These are phyloP conservation scores for Channa argus DNA, from an alignment of 2,113 vertebrate species.

Conservation along the genomic window DNA sequence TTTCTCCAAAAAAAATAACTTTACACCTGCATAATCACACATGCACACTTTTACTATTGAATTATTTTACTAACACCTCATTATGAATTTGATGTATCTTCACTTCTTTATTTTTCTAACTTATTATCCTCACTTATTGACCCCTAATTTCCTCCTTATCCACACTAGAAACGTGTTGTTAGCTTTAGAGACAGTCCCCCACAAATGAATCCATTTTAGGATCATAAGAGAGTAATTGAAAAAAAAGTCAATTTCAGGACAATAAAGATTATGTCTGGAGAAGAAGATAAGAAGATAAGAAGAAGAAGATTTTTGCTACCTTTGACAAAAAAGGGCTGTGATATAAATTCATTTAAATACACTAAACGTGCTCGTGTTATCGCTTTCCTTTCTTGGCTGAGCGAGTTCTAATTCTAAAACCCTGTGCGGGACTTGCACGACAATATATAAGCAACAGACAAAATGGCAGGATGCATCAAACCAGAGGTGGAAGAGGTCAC, in stretches of 20 bases:
- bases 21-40: background rate
- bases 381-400: background rate
- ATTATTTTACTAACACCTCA: too few relatives aligned
- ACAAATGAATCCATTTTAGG: background rate
- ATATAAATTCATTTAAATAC: background rate
- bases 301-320: too few relatives aligned
- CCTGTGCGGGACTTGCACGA: background rate
- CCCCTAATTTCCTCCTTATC: slow-evolving; percentile 9
- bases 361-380: background rate
- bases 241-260: background rate
- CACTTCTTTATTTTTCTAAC: background rate
- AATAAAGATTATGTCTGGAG: background rate
- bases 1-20: slow-evolving; percentile 9
- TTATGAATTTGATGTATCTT: background rate
- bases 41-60: background rate
- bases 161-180: background rate
- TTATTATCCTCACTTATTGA: slow-evolving; percentile 20
- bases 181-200: background rate
- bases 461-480: slow-evolving; percentile 27
- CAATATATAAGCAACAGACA: background rate
- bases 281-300: too few relatives aligned
- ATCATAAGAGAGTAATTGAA: slow-evolving; percentile 5
- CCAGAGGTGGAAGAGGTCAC: slow-evolving; percentile 19
- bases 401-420: background rate
- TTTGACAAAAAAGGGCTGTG: background rate